Evolutionary conservation across 2,888 invertebrate species (phyloP).

Genomic region (Ethmia dodecea): DNA sequence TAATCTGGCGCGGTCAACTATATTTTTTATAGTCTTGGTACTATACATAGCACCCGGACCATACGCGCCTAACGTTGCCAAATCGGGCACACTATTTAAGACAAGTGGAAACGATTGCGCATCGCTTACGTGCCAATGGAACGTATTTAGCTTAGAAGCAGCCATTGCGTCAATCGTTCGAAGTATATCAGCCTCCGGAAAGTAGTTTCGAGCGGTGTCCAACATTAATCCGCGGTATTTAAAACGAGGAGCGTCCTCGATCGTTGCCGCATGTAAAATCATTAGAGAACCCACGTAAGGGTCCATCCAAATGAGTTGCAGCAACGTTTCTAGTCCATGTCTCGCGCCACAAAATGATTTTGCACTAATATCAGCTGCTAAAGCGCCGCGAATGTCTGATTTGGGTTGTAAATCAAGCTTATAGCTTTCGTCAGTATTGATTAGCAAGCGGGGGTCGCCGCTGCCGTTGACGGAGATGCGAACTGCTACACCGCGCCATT

Average conservation of each 20-base stretch:
- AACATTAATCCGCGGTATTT: slow-evolving; percentile 90
- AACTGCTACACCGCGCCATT: slow-evolving; percentile 57
- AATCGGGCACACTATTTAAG: slow-evolving; percentile 83
- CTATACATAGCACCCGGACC: slow-evolving; percentile 85
- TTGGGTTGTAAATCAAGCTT: slow-evolving; percentile 74
- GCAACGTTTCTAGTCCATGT: slow-evolving; percentile 85
- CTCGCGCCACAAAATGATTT: slow-evolving; percentile 85
- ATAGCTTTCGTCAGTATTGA: slow-evolving; percentile 86
- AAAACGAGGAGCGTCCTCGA: slow-evolving; percentile 86
- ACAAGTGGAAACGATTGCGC: slow-evolving; percentile 93
- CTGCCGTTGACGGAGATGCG: slow-evolving; percentile 63
- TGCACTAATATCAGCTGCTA: slow-evolving; percentile 79
- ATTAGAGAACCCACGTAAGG: slow-evolving; percentile 76
- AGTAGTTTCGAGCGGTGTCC: slow-evolving; percentile 92
- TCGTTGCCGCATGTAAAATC: slow-evolving; percentile 78
- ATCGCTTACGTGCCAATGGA: slow-evolving; percentile 94
- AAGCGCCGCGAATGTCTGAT: slow-evolving; percentile 45
- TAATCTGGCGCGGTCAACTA: slow-evolving; percentile 86
- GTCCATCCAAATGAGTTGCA: slow-evolving; percentile 88
- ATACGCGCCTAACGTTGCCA: slow-evolving; percentile 88
- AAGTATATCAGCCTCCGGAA: slow-evolving; percentile 83
- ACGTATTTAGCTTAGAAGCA: slow-evolving; percentile 90
- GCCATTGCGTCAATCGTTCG: slow-evolving; percentile 91
- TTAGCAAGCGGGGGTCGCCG: slow-evolving; percentile 71
- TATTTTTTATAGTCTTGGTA: slow-evolving; percentile 80